Evolutionary conservation across 2,797 vertebrate species (phyloP), one percentile per base, ranked within the genome.

Genomic region (Meda fulgida): DNA sequence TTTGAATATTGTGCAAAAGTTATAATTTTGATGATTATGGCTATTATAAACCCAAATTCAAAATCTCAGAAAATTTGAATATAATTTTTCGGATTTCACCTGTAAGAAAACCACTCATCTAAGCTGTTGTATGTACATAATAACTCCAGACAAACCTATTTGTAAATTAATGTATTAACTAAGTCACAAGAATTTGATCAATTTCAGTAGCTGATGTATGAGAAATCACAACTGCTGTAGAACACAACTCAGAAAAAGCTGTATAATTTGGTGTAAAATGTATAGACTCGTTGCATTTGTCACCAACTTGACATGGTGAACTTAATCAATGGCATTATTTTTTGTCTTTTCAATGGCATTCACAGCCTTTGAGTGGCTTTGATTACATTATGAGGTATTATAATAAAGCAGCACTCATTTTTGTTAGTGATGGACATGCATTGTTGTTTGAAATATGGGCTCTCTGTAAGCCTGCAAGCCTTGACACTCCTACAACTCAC

Each of bases 381-480:
- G 75, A 43, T 43, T 63, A 60, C 51, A 53, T 34, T 55, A n/a
- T 48, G 66, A 63, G 29, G 51, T 71, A 13, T 48, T 71, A 14
- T 70, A 36, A 78, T 79, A 63, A 79, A 84, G 66, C 19, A 71
- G 21, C 3, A 70, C 48, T 77, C 63, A 31, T 67, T 77, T 51
- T 34, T 65, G 53, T 82, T 82, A 38, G 55, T 73, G 55, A 73
- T 73, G 55, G 72, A 8, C 60, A 26, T 60, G 10, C 48, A 66
- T 77, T 84, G 77, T 84, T 81, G n/a, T 71, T 72, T 76, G 53
- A 80, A 86, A 80, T 8, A 48, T 40, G 34, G 7, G 53, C 58
- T 80, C 23, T 85, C 43, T 87, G 60, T 73, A 85, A 82, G 48
- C 67, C 75, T 23, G 55, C 73, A 72, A 69, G 43, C 76, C 67